Conservation (phyloP, 2,113 vertebrate species). For the Atherinomorus stipes region DNA sequence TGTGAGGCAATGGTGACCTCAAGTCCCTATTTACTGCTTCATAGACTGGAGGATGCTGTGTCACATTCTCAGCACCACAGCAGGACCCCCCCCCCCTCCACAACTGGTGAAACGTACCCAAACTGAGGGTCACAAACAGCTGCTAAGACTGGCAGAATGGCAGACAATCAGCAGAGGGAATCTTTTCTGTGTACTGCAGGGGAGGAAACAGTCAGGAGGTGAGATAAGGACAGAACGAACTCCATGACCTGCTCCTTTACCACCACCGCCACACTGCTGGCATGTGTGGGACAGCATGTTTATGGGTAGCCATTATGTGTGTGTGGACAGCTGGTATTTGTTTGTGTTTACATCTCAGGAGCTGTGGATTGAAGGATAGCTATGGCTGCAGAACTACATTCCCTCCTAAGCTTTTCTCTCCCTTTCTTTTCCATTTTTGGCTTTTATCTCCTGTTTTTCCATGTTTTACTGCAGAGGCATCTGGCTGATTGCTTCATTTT, state of each 20-base stretch:
- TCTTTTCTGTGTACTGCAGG: conserved; percentile 43
- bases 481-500: conserved; percentile 8
- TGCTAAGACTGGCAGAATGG: conserved; percentile 33
- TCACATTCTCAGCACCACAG: too few relatives aligned
- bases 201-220: conserved; percentile 31
- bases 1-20: not conserved
- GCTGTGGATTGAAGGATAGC: conserved; percentile 21
- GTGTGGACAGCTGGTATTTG: conserved; percentile 66
- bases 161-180: conserved; percentile 31
- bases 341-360: conserved; percentile 63
- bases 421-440: conserved; percentile 12
- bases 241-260: conserved; percentile 50
- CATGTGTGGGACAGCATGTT: conserved; percentile 44
- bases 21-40: not conserved
- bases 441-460: conserved; percentile 36
- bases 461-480: conserved; percentile 4
- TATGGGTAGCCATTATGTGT: conserved; percentile 11
- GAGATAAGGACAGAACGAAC: conserved; percentile 64
- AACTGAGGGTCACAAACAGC: conserved; percentile 31
- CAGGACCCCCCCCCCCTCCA: not conserved
- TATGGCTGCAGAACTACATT: conserved; percentile 10
- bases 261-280: conserved; percentile 33
- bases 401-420: conserved; percentile 9
- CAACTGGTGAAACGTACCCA: conserved; percentile 48
- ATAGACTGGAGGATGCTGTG: not conserved